Conservation (phyloP, 2,797 vertebrate species). For the Pseudocheirus occidentalis region DNA sequence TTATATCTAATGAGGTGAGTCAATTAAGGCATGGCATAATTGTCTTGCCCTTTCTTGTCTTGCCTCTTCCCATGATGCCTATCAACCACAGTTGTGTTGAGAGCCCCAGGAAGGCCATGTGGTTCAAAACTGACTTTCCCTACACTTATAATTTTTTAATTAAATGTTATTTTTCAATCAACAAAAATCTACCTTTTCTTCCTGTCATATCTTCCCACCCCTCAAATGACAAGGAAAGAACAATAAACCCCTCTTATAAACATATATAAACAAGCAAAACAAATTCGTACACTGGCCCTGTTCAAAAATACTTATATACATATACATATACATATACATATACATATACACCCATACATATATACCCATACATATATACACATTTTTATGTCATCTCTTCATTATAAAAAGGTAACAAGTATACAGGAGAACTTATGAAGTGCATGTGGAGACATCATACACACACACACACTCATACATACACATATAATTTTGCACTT, state of each 20-base stretch:
- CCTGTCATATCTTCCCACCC: background rate
- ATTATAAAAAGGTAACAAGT: background rate
- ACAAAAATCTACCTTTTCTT: background rate
- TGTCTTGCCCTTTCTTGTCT: background rate
- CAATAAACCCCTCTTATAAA: background rate
- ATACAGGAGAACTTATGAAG: background rate
- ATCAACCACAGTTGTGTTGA: background rate
- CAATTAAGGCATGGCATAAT: background rate
- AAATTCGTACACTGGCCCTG: background rate
- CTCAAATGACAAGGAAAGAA: background rate
- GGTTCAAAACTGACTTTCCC: background rate
- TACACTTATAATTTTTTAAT: background rate
- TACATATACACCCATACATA: too few species aligned
- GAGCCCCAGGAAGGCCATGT: background rate
- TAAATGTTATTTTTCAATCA: background rate
- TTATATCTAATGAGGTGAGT: conserved; percentile 76
- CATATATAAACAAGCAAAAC: background rate
- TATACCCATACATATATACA: too few species aligned
- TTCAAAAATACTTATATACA: background rate
- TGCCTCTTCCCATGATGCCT: background rate
- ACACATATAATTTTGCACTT: background rate
- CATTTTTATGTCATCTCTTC: background rate
- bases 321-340: background rate
- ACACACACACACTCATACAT: background rate
- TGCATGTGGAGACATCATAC: background rate